phyloP scores from a whole-genome alignment of 2,888 invertebrate genomes.

The Sturmia bella region DNA sequence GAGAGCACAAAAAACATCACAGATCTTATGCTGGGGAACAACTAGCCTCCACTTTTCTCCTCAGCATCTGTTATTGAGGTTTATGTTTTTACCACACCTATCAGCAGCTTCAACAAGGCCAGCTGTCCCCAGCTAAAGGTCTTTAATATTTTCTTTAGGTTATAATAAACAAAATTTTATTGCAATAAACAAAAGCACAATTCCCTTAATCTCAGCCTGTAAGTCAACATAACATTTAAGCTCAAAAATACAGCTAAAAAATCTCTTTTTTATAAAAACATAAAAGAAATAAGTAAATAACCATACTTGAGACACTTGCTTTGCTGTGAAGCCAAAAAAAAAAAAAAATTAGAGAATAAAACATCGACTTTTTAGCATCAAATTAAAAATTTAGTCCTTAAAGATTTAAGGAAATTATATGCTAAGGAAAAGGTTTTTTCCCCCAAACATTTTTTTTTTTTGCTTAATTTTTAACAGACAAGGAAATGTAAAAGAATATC shows the following conservation, averaged over 20 bases:
- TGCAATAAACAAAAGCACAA: no score
- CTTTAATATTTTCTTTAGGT: no score
- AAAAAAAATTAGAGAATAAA: slow-evolving; percentile 5
- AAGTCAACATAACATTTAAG: neutral
- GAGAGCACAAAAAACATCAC: no score
- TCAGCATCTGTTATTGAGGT: no score
- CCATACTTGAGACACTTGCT: slow-evolving; percentile 62
- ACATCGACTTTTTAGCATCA: slow-evolving; percentile 56
- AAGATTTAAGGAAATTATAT: slow-evolving; percentile 4
- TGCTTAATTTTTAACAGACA: slow-evolving; percentile 9
- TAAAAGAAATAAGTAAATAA: slow-evolving; percentile 45
- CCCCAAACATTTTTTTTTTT: slow-evolving; percentile 3
- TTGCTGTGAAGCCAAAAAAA: neutral
- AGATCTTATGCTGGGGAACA: no score
- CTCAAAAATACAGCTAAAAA: neutral
- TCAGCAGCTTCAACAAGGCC: no score
- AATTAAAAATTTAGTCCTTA: slow-evolving; percentile 36
- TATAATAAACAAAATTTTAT: no score
- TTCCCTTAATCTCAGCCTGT: no score
- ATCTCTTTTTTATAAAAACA: neutral
- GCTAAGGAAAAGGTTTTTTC: neutral
- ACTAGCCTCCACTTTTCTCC: no score
- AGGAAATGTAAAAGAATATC: neutral
- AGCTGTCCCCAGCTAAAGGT: no score
- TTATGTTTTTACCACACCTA: no score